phyloP scores from a whole-genome alignment of 1,140 invertebrate species.

The Onthophagus taurus region DNA sequence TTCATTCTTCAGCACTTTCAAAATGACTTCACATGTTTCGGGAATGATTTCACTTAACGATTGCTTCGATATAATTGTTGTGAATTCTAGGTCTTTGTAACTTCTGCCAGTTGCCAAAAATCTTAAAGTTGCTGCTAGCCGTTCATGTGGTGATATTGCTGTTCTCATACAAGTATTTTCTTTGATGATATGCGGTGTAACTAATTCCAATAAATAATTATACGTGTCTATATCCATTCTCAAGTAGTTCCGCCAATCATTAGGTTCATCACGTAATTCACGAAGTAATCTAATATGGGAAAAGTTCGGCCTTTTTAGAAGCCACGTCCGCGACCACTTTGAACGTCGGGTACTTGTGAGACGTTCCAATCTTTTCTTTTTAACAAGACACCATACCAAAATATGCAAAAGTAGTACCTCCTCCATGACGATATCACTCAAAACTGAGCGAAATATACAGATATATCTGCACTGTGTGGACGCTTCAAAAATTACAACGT shows the following conservation, averaged over 20 bases:
- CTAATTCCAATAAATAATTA: constrained; percentile 13
- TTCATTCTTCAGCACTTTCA: constrained; percentile 8
- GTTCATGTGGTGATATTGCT: constrained; percentile 23
- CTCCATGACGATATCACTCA: constrained; percentile 9
- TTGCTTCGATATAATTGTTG: constrained; percentile 10
- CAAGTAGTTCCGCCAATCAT: constrained; percentile 9
- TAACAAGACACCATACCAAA: constrained; percentile 11
- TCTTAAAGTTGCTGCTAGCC: constrained; percentile 25
- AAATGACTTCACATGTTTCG: constrained; percentile 13
- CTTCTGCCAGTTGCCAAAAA: constrained; percentile 17
- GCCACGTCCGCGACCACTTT: constrained; percentile 11
- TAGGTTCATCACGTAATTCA: constrained; percentile 12
- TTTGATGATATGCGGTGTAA: constrained; percentile 12
- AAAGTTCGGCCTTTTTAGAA: constrained; percentile 5
- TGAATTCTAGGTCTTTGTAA: constrained; percentile 13
- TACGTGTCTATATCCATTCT: constrained; percentile 10
- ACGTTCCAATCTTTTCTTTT: constrained; percentile 11
- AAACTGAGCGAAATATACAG: constrained; percentile 11
- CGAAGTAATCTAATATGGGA: constrained; percentile 9
- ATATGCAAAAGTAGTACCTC: constrained; percentile 9
- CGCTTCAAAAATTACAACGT: constrained; percentile 9
- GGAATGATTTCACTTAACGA: constrained; percentile 14
- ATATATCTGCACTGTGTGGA: constrained; percentile 6
- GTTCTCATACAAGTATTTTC: constrained; percentile 15
- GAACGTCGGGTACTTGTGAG: constrained; percentile 8